Evolutionary conservation across 2,888 invertebrate species (phyloP).

Genomic region (Dione juno): DNA sequence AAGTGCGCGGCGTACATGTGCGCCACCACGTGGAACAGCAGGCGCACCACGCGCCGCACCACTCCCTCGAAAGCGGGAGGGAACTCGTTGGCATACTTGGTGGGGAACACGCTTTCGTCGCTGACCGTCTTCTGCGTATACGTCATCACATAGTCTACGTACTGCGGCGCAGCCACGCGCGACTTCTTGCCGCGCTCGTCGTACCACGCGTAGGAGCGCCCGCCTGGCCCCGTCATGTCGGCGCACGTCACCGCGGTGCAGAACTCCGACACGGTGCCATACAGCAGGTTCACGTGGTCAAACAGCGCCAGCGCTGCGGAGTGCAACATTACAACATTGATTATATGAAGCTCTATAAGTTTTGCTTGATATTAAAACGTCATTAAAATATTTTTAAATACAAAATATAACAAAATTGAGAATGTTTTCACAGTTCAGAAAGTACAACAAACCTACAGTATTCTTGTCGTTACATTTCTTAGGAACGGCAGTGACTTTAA

Average conservation of each 20-base stretch:
- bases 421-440: too few relatives aligned
- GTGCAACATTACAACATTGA: too few relatives aligned
- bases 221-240: constrained; percentile 98
- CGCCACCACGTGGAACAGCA: constrained; percentile 98
- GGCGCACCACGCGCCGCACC: constrained; percentile 97
- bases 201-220: constrained; percentile 98
- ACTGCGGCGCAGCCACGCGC: constrained; percentile 98
- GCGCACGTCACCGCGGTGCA: constrained; percentile 98
- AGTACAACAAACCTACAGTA: too few relatives aligned
- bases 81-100: constrained; percentile 98
- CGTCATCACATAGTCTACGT: constrained; percentile 99
- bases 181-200: constrained; percentile 99
- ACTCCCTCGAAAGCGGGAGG: constrained; percentile 96
- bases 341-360: too few relatives aligned
- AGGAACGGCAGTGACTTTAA: too few relatives aligned
- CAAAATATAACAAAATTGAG: too few relatives aligned
- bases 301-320: constrained; percentile 95
- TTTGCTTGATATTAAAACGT: too few relatives aligned
- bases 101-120: constrained; percentile 98
- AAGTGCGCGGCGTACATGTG: constrained; percentile 99
- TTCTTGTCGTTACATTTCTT: too few relatives aligned
- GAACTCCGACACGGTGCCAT: constrained; percentile 99
- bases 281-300: constrained; percentile 99
- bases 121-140: constrained; percentile 98
- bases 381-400: too few relatives aligned